Conservation (phyloP, 1,140 invertebrate genomes). For the Samia ricini region DNA sequence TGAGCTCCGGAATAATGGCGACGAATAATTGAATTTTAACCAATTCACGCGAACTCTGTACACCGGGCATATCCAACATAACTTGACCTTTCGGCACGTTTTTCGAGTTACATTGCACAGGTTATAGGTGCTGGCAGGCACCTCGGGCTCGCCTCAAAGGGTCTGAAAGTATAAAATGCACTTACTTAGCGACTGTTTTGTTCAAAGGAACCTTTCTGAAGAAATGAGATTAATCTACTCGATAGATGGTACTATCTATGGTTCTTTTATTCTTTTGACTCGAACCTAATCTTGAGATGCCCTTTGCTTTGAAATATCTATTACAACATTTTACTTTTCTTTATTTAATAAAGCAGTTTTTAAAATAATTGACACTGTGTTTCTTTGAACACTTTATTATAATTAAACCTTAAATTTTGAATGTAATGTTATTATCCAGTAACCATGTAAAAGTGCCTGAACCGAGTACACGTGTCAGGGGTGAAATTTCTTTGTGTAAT, state of each 20-base stretch:
- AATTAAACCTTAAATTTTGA: no score
- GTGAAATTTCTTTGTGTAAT: no score
- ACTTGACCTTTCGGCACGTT: constrained; percentile 11
- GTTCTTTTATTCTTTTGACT: constrained; percentile 6
- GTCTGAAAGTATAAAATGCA: constrained; percentile 53
- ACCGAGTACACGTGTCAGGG: no score
- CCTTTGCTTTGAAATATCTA: not conserved
- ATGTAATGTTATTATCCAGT: no score
- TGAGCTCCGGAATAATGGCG: constrained; percentile 39
- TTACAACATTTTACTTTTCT: no score
- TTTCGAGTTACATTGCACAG: not conserved
- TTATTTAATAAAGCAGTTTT: no score
- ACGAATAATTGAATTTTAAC: constrained; percentile 54
- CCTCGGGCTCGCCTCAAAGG: constrained; percentile 35
- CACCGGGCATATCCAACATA: constrained; percentile 23
- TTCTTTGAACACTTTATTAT: no score
- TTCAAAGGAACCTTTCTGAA: constrained; percentile 37
- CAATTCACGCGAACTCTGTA: constrained; percentile 40
- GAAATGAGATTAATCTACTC: constrained; percentile 45
- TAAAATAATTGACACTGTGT: no score
- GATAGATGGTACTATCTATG: constrained; percentile 29
- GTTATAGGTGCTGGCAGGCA: not conserved
- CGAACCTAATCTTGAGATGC: not conserved
- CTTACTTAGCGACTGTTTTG: constrained; percentile 44
- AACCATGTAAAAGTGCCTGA: no score